Conservation (phyloP, 2,113 vertebrate genomes). For the Tricholaema leucomelas region DNA sequence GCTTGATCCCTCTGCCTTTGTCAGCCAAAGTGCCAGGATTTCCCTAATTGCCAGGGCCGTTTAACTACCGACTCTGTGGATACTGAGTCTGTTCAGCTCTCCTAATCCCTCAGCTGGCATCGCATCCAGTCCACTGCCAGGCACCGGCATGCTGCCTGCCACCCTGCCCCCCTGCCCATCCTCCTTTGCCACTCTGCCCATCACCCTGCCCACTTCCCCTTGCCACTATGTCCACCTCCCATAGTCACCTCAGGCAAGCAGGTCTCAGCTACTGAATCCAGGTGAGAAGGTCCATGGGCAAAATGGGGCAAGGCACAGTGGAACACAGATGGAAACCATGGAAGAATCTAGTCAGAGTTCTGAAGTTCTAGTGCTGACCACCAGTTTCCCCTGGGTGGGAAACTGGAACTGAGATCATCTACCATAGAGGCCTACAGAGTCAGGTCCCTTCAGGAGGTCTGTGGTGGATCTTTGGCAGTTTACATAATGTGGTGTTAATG, state of each 20-base stretch:
- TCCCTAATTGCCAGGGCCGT: not conserved
- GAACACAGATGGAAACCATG: not conserved
- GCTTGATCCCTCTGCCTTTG: conserved; percentile 22
- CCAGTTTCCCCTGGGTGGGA: not conserved
- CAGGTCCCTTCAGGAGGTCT: not conserved
- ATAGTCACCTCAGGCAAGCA: fast-evolving
- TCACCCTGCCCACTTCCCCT: not conserved
- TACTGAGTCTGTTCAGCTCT: conserved; percentile 10
- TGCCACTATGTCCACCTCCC: not conserved
- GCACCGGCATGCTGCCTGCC: not conserved
- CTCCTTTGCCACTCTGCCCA: not conserved
- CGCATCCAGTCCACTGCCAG: not conserved
- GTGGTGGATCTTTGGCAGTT: not conserved
- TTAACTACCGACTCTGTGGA: not conserved
- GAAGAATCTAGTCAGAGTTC: not conserved
- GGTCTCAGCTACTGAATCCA: fast-evolving
- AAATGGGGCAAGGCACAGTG: fast-evolving
- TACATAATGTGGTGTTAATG: not conserved
- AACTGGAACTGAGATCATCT: not conserved
- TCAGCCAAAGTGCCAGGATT: conserved; percentile 30
- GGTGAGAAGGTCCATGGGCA: fast-evolving
- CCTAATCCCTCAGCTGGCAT: conserved; percentile 33
- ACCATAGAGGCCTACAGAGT: not conserved
- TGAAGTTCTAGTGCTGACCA: fast-evolving
- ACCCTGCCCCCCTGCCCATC: not conserved